phyloP scores from a whole-genome alignment of 2,888 invertebrate genomes.

The Ptychoptera albimana region DNA sequence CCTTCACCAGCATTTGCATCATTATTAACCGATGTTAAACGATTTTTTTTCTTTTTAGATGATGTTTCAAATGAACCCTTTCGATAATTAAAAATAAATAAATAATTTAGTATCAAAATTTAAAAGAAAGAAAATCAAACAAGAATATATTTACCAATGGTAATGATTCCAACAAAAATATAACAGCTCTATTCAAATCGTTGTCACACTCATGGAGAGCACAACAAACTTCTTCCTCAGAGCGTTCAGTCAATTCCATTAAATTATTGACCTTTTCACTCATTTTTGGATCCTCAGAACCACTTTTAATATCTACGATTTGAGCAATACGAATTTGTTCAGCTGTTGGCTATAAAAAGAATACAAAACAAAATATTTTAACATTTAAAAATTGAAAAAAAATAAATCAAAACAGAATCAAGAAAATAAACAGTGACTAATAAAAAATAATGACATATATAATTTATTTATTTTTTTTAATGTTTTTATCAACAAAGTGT shows the following conservation, averaged over 20 bases:
- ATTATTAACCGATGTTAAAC: conserved; percentile 41
- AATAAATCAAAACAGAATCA: not conserved
- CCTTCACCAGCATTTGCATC: conserved; percentile 35
- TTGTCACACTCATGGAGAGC: conserved; percentile 88
- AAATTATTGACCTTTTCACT: conserved; percentile 60
- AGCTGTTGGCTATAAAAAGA: conserved; percentile 47
- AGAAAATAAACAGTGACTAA: not conserved
- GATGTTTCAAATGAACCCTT: conserved; percentile 74
- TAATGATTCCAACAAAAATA: conserved; percentile 28
- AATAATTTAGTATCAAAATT: not conserved
- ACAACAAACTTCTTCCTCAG: conserved; percentile 81
- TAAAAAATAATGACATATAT: no score
- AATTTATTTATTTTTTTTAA: not conserved
- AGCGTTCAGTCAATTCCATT: conserved; percentile 79
- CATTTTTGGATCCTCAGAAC: conserved; percentile 43
- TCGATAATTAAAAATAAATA: conserved; percentile 12
- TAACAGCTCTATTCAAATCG: conserved; percentile 56
- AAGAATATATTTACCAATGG: conserved; percentile 22
- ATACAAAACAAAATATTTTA: conserved; percentile 1
- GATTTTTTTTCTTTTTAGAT: conserved; percentile 77
- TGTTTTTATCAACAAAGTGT: not conserved
- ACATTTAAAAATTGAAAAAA: not conserved
- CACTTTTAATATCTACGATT: conserved; percentile 55
- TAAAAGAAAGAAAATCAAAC: not conserved
- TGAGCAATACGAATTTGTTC: conserved; percentile 75